A percentile compares a stretch with the other conserved stretches of the same genome.
Evolutionary conservation across 2,888 invertebrate species (phyloP).

Genomic region (Eristalis pertinax): DNA sequence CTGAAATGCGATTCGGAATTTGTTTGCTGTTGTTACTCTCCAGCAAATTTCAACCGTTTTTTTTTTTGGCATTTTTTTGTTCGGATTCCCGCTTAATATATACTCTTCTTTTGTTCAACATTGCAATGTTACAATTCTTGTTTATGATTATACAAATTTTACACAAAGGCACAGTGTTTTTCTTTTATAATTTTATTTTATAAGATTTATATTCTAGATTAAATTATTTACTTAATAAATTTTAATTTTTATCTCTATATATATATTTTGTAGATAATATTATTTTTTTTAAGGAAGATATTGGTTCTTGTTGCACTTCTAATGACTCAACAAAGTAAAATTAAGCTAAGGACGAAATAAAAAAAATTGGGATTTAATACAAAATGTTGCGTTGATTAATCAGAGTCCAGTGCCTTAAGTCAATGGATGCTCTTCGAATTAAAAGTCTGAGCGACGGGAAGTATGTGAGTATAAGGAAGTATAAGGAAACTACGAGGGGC

Average conservation of each 20-base stretch:
- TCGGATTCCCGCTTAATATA: slow-evolving; percentile 10
- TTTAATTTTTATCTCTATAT: slow-evolving; percentile 17
- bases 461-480: too few relatives aligned
- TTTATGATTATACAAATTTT: slow-evolving; percentile 64
- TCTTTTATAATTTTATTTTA: slow-evolving; percentile 5
- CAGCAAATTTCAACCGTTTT: too few relatives aligned
- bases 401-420: background rate
- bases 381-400: background rate
- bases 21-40: too few relatives aligned
- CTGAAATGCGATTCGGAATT: background rate
- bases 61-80: background rate
- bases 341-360: slow-evolving; percentile 60
- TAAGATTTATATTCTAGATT: slow-evolving; percentile 9
- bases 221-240: slow-evolving; percentile 50
- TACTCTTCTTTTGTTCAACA: background rate
- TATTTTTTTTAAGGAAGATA: slow-evolving; percentile 46
- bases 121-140: background rate
- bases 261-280: slow-evolving; percentile 10
- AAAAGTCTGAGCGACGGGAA: too few relatives aligned
- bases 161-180: slow-evolving; percentile 66
- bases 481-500: too few relatives aligned
- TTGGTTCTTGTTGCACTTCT: slow-evolving; percentile 21
- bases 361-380: background rate
- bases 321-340: slow-evolving; percentile 43
- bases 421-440: too few relatives aligned